Conservation (phyloP, 2,797 vertebrate genomes). For the Xenentodon cancila region DNA sequence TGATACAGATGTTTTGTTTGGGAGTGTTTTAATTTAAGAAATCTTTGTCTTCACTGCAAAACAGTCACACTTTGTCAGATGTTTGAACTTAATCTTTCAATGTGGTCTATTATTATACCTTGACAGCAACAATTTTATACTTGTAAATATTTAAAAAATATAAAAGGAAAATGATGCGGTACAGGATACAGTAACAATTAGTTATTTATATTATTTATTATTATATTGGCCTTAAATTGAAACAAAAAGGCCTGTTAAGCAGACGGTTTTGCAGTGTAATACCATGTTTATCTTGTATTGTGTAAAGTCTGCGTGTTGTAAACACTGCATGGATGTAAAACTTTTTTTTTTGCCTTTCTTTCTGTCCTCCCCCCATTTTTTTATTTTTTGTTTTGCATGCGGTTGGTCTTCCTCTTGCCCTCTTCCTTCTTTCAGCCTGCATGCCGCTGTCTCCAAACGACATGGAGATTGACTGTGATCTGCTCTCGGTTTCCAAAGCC, state of each 20-base stretch:
- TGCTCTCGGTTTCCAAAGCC: conserved; percentile 99
- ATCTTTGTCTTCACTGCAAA: conserved; percentile 68
- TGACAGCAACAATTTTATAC: background rate
- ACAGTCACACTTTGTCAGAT: conserved; percentile 32
- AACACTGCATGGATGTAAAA: conserved; percentile 76
- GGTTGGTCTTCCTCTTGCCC: conserved; percentile 66
- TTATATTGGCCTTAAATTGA: conserved; percentile 2
- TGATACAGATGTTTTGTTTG: conserved; percentile 44
- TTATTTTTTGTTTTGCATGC: conserved; percentile 69
- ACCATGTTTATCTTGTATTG: conserved; percentile 56
- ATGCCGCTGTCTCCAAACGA: conserved; percentile 78
- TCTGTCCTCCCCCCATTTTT: conserved; percentile 64
- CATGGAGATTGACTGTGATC: conserved; percentile 91
- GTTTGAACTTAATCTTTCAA: background rate
- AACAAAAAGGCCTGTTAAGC: conserved; percentile 4
- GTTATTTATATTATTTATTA: too few relatives aligned
- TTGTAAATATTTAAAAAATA: background rate
- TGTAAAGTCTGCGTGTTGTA: conserved; percentile 46
- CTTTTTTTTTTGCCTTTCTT: conserved; percentile 72
- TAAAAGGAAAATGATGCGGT: background rate
- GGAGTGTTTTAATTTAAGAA: conserved; percentile 43
- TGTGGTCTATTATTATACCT: background rate
- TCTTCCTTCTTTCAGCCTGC: conserved; percentile 84
- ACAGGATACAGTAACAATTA: too few relatives aligned
- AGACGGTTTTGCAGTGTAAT: conserved; percentile 68